phyloP scores from a whole-genome alignment of 2,888 invertebrate species.

The Tipula confusa region DNA sequence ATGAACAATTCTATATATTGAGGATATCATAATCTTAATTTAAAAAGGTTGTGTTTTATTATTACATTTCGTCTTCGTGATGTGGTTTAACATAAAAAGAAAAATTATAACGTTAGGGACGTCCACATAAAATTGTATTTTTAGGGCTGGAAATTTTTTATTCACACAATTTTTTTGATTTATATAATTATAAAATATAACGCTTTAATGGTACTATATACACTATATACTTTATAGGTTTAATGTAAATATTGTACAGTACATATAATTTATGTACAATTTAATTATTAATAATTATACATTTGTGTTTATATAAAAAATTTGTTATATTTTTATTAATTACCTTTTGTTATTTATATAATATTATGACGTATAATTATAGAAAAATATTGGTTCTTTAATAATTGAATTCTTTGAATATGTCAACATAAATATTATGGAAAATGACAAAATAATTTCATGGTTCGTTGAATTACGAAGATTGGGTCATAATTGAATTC shows the following conservation, averaged over 20 bases:
- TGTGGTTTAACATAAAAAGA: too few species aligned
- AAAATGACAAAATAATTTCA: too few species aligned
- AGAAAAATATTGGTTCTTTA: too few species aligned
- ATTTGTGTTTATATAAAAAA: too few species aligned
- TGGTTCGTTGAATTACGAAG: too few species aligned
- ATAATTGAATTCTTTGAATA: too few species aligned
- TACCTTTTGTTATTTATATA: too few species aligned
- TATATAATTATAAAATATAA: neutral
- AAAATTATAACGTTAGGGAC: neutral
- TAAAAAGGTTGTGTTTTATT: neutral
- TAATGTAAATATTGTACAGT: neutral
- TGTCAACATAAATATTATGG: too few species aligned
- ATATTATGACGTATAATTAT: too few species aligned
- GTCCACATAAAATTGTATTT: neutral
- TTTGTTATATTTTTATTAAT: too few species aligned
- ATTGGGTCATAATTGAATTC: too few species aligned
- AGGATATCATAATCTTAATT: conserved; percentile 3
- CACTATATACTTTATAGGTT: too few species aligned
- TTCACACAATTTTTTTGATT: neutral
- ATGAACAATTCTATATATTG: neutral
- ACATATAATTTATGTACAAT: neutral
- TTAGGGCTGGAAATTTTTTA: neutral
- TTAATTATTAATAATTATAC: neutral
- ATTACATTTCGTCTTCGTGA: neutral
- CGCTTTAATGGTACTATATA: neutral